Conservation (phyloP, 2,888 invertebrate genomes). For the Lucinisca nassula region DNA sequence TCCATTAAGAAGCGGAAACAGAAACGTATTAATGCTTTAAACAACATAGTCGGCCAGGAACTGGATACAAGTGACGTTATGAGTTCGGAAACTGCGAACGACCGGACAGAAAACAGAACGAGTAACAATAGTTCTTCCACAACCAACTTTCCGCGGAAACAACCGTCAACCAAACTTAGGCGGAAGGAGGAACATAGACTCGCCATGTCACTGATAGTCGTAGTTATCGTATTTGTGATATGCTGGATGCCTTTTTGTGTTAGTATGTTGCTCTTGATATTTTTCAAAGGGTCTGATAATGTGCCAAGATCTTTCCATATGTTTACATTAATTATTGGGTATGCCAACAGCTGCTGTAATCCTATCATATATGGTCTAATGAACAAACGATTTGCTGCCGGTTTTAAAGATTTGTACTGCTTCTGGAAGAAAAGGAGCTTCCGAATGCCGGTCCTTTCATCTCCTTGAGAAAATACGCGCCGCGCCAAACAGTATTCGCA, state of each 20-base stretch:
- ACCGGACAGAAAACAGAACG: not conserved
- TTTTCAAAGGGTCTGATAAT: conserved; percentile 67
- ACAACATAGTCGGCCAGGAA: not conserved
- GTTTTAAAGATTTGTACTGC: conserved; percentile 72
- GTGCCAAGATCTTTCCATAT: conserved; percentile 77
- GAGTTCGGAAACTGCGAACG: not conserved
- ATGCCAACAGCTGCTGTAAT: conserved; percentile 83
- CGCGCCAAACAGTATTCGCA: too few species aligned
- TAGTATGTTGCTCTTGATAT: conserved; percentile 82
- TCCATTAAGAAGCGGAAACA: not conserved
- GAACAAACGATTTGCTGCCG: conserved; percentile 81
- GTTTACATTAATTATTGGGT: conserved; percentile 81
- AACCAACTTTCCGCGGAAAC: not conserved
- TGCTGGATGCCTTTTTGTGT: conserved; percentile 85
- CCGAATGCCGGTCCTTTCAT: not conserved
- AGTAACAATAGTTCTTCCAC: not conserved
- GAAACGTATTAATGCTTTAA: not conserved
- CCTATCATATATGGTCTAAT: conserved; percentile 84
- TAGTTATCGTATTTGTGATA: conserved; percentile 81
- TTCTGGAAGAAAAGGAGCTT: conserved; percentile 30
- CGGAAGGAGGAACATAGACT: conserved; percentile 77
- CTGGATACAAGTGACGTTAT: not conserved
- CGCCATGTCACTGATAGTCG: conserved; percentile 76
- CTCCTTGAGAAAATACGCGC: too few species aligned
- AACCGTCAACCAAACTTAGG: not conserved